Evolutionary conservation across 2,797 vertebrate genomes (phyloP).

Genomic region (Pachyuromys duprasi): DNA sequence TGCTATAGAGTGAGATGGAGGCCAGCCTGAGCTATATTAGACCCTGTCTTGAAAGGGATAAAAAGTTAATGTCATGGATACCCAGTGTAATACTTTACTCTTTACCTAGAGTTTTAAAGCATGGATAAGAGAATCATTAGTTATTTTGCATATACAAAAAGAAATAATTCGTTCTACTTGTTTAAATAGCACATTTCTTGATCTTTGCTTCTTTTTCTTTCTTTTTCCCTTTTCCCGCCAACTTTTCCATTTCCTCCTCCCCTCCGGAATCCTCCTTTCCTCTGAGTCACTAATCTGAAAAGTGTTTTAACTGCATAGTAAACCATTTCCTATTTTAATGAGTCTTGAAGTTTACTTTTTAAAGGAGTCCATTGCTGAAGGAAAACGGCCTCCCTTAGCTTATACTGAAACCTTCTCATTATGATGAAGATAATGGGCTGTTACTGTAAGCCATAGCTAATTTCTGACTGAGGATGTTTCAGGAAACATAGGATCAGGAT

Average conservation of each 20-base stretch:
- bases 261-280: slow-evolving; percentile 13
- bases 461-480: slow-evolving; percentile 76
- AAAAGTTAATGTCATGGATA: not conserved
- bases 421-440: slow-evolving; percentile 67
- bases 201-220: not conserved
- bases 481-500: slow-evolving; percentile 68
- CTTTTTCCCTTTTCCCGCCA: not conserved
- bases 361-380: slow-evolving; percentile 63
- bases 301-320: slow-evolving; percentile 64
- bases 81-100: not conserved
- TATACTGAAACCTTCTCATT: slow-evolving; percentile 70
- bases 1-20: not conserved
- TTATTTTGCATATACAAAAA: not conserved
- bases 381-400: slow-evolving; percentile 69
- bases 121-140: not conserved
- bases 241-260: not conserved
- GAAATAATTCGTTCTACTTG: slow-evolving; percentile 28
- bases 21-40: not conserved
- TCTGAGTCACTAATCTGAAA: slow-evolving; percentile 64
- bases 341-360: slow-evolving; percentile 74
- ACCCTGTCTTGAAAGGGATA: not conserved
- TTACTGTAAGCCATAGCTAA: slow-evolving; percentile 72
- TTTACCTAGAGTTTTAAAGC: slow-evolving; percentile 48
- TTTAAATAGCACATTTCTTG: slow-evolving; percentile 39
- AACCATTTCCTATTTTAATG: slow-evolving; percentile 74